phyloP scores from a whole-genome alignment of 2,888 invertebrate genomes.

The Cantharis flavilabris region DNA sequence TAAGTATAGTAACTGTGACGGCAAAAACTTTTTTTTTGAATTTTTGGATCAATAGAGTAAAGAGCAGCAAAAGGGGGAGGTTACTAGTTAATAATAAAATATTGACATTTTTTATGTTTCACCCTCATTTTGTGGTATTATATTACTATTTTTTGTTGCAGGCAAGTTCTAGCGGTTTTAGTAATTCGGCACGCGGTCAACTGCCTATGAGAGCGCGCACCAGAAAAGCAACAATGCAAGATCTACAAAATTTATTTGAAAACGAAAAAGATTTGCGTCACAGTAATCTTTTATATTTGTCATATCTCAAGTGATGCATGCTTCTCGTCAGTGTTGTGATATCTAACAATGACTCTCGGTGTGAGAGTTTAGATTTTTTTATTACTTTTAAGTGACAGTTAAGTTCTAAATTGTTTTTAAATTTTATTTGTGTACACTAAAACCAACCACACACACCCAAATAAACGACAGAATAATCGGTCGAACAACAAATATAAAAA shows the following conservation, averaged over 20 bases:
- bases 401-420: slow-evolving; percentile 15
- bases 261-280: slow-evolving; percentile 85
- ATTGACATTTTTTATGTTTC: too few species aligned
- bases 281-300: slow-evolving; percentile 76
- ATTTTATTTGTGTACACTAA: background rate
- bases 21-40: too few species aligned
- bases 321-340: slow-evolving; percentile 52
- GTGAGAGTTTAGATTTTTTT: background rate
- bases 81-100: too few species aligned
- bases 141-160: slow-evolving; percentile 38
- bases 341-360: slow-evolving; percentile 12
- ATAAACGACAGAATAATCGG: background rate
- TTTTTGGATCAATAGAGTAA: too few species aligned
- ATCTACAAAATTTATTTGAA: slow-evolving; percentile 91
- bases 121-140: too few species aligned
- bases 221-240: slow-evolving; percentile 92
- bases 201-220: slow-evolving; percentile 83
- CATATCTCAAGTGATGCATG: slow-evolving; percentile 80
- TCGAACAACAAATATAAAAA: background rate
- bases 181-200: slow-evolving; percentile 59
- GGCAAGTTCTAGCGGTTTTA: slow-evolving; percentile 52
- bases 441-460: background rate
- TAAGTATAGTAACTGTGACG: too few species aligned
- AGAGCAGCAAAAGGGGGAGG: too few species aligned
- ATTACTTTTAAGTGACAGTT: background rate